phyloP scores from a whole-genome alignment of 2,888 invertebrate species.

The Chaitophorus viminalis region DNA sequence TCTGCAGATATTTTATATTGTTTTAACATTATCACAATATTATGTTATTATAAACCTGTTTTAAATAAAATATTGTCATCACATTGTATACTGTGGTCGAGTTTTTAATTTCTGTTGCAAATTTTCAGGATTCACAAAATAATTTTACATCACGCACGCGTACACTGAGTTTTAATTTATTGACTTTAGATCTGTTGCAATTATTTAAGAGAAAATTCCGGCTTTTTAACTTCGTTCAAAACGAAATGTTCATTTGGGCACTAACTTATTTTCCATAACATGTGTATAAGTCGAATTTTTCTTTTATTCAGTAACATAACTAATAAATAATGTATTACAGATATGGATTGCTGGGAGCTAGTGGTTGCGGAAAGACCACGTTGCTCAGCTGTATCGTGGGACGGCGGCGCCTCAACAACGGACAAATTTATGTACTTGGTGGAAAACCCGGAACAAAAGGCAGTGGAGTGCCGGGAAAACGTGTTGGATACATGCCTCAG shows the following conservation, averaged over 20 bases:
- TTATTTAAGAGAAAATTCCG: neutral
- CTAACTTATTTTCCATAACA: neutral
- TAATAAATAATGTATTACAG: slow-evolving; percentile 70
- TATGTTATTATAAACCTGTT: no score
- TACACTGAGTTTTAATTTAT: no score
- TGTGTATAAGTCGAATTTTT: neutral
- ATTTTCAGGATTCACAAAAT: no score
- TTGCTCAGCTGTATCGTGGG: slow-evolving; percentile 92
- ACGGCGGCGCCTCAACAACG: slow-evolving; percentile 83
- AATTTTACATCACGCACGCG: no score
- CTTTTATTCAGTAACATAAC: neutral
- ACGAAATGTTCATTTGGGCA: no score
- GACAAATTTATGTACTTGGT: slow-evolving; percentile 90
- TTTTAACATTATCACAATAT: no score
- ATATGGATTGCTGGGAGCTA: slow-evolving; percentile 93
- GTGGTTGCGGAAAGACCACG: slow-evolving; percentile 97
- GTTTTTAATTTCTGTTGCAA: no score
- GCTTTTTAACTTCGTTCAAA: neutral
- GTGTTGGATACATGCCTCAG: slow-evolving; percentile 95
- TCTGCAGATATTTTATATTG: no score
- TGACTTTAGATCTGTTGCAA: neutral
- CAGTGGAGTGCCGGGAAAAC: slow-evolving; percentile 90
- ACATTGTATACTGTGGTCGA: no score
- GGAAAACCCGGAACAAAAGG: slow-evolving; percentile 88
- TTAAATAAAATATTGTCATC: no score